Base-by-base conservation (phyloP, 2,113 vertebrate genomes). In the Mystacornis crossleyi region DNA sequence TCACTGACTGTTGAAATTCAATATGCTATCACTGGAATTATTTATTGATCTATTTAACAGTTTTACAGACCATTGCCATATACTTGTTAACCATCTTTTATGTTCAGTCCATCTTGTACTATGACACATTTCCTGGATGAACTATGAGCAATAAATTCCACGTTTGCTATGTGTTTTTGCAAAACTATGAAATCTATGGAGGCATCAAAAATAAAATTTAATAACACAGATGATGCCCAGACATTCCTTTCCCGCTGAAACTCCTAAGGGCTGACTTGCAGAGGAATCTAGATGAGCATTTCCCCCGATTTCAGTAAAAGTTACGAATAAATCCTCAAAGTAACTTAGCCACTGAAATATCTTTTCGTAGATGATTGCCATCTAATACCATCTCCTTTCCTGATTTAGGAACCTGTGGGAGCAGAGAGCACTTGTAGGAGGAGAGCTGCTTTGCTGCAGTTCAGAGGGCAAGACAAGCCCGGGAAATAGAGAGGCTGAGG, bases 41-140 rank as follows among this genome's bases (percentile, higher is more conserved):
- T 94, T 95, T 94, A 96, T 90, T 92, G 90, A 90, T 83, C 71
- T 92, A 48, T 86, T 93, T 86, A 92, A 62, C 87, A 82, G 85
- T 71, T 86, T 94, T 89, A 94, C 80, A 94, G 72, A 80, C 34
- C 45, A 81, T 29, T 81, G 67, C 75, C 5, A 43, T 81, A 86
- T 42, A 92, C 67, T 95, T 93, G 47, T 72, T 90, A 96, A 86
- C 71, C 78, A 73, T 80, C 64, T 77, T 81, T 86, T 93, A 90
- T 57, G 12, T 81, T 96, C 82, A 83, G 82, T 86, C 80, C 72
- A 86, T 92, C 90, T 86, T 88, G 55, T 50, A 40, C 85, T 64
- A 70, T 81, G 89, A 81, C 77, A 94, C 83, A 65, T 89, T 95
- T 95, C 86, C 69, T 58, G 83, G 86, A 81, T 94, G 61, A 84